Evolutionary conservation across 2,888 invertebrate species (phyloP).

Genomic region (Calliscelio sp.): DNA sequence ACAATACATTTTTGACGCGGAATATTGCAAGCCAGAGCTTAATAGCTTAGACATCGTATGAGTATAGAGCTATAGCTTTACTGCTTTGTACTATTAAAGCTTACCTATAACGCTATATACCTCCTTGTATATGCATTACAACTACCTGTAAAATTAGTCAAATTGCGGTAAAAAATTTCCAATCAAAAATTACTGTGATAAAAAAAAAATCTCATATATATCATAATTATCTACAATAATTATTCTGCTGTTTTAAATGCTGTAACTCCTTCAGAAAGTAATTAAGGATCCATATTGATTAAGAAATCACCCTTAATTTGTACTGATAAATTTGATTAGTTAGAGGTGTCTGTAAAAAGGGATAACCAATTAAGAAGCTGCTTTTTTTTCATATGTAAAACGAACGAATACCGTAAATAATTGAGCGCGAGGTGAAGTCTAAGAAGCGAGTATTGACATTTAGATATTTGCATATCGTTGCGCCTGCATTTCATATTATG

Average conservation of each 20-base stretch:
- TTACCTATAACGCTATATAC: conserved; percentile 23
- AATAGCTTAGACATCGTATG: conserved; percentile 27
- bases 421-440: conserved; percentile 34
- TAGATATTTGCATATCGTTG: conserved; percentile 65
- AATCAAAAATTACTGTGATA: too few relatives aligned
- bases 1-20: neutral
- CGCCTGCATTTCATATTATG: conserved; percentile 62
- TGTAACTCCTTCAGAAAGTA: too few relatives aligned
- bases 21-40: conserved; percentile 24
- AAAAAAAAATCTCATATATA: too few relatives aligned
- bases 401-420: conserved; percentile 16
- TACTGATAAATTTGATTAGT: neutral
- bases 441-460: conserved; percentile 62
- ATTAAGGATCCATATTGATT: too few relatives aligned
- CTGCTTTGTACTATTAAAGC: conserved; percentile 32
- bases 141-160: conserved; percentile 38
- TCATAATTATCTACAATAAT: too few relatives aligned
- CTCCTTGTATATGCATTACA: conserved; percentile 29
- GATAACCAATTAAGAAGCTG: neutral
- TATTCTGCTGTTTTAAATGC: neutral
- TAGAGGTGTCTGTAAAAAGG: neutral
- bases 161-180: conserved; percentile 44
- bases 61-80: conserved; percentile 16
- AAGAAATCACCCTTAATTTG: neutral
- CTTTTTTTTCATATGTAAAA: conserved; percentile 18